Conservation (phyloP, 2,113 vertebrate species). For the Corythornis madagascariensis region DNA sequence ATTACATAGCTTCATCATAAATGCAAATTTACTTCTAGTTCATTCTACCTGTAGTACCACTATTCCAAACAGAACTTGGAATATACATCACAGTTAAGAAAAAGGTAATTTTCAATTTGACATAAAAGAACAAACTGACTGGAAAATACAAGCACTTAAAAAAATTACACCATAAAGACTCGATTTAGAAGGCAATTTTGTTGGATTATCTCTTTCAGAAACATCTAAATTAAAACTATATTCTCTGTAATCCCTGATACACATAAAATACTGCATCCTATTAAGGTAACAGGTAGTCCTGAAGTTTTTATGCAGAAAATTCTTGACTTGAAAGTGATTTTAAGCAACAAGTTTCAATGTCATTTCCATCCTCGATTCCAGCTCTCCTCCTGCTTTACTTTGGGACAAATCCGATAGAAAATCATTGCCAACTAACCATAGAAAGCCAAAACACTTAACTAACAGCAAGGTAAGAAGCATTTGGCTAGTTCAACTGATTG, state of each 20-base stretch:
- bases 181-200: neutral
- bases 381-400: neutral
- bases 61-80: constrained; percentile 30
- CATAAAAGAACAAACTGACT: constrained; percentile 65
- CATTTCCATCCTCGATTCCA: neutral
- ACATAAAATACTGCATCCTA: neutral
- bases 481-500: neutral
- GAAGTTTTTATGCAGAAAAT: neutral
- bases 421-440: neutral
- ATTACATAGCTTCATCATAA: constrained; percentile 36
- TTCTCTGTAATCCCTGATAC: neutral
- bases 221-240: neutral
- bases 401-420: neutral
- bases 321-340: neutral
- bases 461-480: neutral
- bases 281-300: neutral
- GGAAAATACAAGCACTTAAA: constrained; percentile 43
- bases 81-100: constrained; percentile 7
- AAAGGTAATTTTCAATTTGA: constrained; percentile 21
- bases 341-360: neutral
- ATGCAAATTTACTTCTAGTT: constrained; percentile 13
- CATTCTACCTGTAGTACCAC: neutral
- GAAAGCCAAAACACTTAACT: neutral
- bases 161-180: neutral
- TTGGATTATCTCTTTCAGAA: constrained; percentile 15